Conservation (phyloP, 2,113 vertebrate species). For the Anas platyrhynchos region DNA sequence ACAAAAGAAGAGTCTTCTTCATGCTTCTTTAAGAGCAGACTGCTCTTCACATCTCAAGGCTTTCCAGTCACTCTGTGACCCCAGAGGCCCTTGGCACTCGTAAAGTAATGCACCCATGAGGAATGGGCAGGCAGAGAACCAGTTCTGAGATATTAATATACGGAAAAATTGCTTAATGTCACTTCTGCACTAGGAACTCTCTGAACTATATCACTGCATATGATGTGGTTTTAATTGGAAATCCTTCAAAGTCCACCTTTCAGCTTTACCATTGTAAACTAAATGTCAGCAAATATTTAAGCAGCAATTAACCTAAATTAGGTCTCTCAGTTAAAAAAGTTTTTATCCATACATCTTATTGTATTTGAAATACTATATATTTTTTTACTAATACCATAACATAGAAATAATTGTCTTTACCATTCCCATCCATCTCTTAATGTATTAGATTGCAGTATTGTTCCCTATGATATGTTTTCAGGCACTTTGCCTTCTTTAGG, state of each 20-base stretch:
- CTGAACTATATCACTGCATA: not conserved
- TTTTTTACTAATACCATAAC: not conserved
- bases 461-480: not conserved
- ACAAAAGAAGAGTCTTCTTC: not conserved
- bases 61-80: not conserved
- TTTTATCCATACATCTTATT: not conserved
- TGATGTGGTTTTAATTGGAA: not conserved
- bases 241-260: not conserved
- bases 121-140: not conserved
- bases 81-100: not conserved
- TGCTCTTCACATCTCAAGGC: not conserved
- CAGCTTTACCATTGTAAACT: not conserved
- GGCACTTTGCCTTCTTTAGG: not conserved
- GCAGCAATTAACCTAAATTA: not conserved
- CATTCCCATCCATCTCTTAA: not conserved
- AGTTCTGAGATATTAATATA: not conserved
- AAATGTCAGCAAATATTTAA: not conserved
- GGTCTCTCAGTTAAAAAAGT: not conserved
- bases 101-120: not conserved
- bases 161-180: not conserved
- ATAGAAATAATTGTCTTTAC: not conserved
- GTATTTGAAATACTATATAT: not conserved
- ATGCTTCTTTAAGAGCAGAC: fast-evolving
- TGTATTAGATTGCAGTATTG: not conserved
- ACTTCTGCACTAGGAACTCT: not conserved